These are phyloP conservation scores for Cryptocheilus praepositus DNA, from an alignment of 2,888 invertebrate species.

Conservation along the genomic window DNA sequence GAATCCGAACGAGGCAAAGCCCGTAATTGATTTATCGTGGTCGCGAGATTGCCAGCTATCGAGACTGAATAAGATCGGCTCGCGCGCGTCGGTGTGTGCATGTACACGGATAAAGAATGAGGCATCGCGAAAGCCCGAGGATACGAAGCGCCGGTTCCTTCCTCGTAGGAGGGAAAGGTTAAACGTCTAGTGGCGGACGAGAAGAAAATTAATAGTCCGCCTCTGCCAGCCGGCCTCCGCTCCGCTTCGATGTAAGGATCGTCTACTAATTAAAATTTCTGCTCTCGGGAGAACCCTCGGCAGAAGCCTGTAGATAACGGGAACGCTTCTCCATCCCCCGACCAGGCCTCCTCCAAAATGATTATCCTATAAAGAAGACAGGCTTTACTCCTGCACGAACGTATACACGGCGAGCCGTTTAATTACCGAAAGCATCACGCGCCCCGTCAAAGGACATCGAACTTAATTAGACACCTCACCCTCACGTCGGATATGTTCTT, in stretches of 20 bases:
- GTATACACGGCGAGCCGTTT: constrained; percentile 23
- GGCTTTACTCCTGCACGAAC: constrained; percentile 13
- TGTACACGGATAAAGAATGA: not conserved
- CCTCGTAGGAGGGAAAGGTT: constrained; percentile 40
- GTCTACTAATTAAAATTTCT: constrained; percentile 57
- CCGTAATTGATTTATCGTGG: too few relatives aligned
- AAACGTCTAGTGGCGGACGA: constrained; percentile 33
- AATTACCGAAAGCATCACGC: constrained; percentile 36
- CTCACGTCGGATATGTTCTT: too few relatives aligned
- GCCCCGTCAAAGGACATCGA: too few relatives aligned
- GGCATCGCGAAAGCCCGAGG: constrained; percentile 5
- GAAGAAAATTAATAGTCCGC: constrained; percentile 50
- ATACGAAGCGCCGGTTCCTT: constrained; percentile 33
- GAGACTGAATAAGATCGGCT: too few relatives aligned
- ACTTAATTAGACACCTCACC: too few relatives aligned
- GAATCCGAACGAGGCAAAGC: too few relatives aligned
- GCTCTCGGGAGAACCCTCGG: constrained; percentile 35
- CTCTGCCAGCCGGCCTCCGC: constrained; percentile 8
- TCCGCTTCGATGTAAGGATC: constrained; percentile 46
- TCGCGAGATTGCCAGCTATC: too few relatives aligned
- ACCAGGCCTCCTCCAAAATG: constrained; percentile 34
- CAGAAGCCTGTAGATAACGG: constrained; percentile 39
- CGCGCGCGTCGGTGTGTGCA: too few relatives aligned
- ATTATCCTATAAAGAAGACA: constrained; percentile 46
- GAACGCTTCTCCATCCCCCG: constrained; percentile 5